These are phyloP conservation scores for Tinea trinotella DNA, from an alignment of 2,888 invertebrate genomes.

Conservation along the genomic window DNA sequence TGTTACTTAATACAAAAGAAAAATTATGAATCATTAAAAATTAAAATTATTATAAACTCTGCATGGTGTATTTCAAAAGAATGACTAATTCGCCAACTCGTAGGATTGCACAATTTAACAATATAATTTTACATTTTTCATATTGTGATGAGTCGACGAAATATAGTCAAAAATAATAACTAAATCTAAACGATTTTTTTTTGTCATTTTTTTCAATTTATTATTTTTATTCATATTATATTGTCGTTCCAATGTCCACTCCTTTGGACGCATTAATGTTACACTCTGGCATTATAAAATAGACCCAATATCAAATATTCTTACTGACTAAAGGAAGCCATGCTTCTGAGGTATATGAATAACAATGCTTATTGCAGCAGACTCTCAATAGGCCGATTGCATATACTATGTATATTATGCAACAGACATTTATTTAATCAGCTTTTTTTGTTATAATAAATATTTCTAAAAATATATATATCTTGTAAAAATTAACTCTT, in stretches of 20 bases:
- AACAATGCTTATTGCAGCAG: neutral
- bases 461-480: constrained; percentile 5
- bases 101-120: too few species aligned
- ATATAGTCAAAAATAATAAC: neutral
- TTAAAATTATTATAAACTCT: constrained; percentile 1
- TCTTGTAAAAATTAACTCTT: constrained; percentile 8
- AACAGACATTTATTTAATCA: neutral
- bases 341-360: constrained; percentile 60
- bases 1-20: neutral
- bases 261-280: neutral
- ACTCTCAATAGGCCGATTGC: neutral
- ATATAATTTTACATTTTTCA: too few species aligned
- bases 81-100: too few species aligned
- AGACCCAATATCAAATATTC: constrained; percentile 40
- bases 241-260: constrained; percentile 1
- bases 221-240: neutral
- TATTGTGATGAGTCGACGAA: too few species aligned
- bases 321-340: constrained; percentile 49
- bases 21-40: neutral
- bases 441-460: neutral
- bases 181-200: too few species aligned
- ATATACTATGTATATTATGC: neutral
- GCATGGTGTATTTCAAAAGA: constrained; percentile 1
- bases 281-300: constrained; percentile 18
- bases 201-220: neutral